phyloP scores from a whole-genome alignment of 2,113 vertebrate genomes.

The Protomyctophum bolini region DNA sequence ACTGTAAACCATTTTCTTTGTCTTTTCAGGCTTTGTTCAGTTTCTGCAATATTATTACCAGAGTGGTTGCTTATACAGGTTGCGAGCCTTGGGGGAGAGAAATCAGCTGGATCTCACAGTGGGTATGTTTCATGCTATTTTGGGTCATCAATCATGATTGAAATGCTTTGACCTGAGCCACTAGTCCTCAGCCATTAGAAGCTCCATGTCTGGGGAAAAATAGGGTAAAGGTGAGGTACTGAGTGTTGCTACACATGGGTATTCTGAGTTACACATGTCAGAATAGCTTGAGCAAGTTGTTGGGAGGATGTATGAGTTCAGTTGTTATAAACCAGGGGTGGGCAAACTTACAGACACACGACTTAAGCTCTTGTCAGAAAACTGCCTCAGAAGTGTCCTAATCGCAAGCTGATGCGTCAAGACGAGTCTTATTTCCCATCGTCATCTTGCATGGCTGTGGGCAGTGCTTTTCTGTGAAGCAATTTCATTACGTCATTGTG shows the following conservation, averaged over 20 bases:
- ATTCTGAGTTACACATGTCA: slow-evolving; percentile 20
- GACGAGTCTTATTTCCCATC: no score
- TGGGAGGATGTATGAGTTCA: no score
- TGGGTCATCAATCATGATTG: slow-evolving; percentile 37
- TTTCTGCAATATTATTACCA: slow-evolving; percentile 99
- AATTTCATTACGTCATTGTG: no score
- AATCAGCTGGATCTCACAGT: slow-evolving; percentile 98
- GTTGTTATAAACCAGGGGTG: no score
- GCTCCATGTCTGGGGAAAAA: slow-evolving; percentile 25
- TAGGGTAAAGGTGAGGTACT: slow-evolving; percentile 54
- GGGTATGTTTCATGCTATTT: slow-evolving; percentile 81
- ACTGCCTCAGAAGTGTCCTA: no score
- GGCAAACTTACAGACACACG: no score
- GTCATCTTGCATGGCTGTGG: no score
- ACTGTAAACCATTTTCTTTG: slow-evolving; percentile 4
- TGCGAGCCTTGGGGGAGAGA: slow-evolving; percentile 91
- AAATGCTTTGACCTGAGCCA: slow-evolving; percentile 44
- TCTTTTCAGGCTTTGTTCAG: slow-evolving; percentile 89
- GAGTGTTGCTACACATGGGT: slow-evolving; percentile 25
- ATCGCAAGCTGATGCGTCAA: no score
- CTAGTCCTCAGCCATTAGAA: slow-evolving; percentile 39
- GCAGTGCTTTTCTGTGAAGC: no score
- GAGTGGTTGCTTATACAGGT: slow-evolving; percentile 93
- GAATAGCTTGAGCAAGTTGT: slow-evolving; percentile 12
- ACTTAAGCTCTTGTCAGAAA: no score